Conservation (phyloP, 2,797 vertebrate species). For the Ispidina picta region DNA sequence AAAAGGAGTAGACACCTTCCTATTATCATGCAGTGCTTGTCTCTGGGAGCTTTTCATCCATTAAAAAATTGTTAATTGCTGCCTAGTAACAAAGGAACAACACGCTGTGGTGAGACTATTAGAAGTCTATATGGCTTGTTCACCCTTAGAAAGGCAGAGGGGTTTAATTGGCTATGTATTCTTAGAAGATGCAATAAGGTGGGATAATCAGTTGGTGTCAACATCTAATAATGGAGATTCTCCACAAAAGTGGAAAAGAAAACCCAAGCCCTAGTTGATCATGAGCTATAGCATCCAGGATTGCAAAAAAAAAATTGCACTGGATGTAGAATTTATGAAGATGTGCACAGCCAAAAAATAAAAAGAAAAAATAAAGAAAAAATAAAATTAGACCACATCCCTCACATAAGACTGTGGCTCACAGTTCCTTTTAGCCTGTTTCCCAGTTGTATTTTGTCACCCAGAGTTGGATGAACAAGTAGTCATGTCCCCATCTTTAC, state of each 20-base stretch:
- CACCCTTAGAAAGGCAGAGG: conserved; percentile 44
- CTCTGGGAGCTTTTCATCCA: conserved; percentile 64
- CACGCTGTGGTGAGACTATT: conserved; percentile 54
- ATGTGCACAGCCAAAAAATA: background rate
- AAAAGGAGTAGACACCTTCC: conserved; percentile 47
- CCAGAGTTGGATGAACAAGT: background rate
- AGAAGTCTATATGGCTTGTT: conserved; percentile 39
- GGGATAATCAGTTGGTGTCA: conserved; percentile 53
- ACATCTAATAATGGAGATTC: conserved; percentile 27
- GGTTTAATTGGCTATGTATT: conserved; percentile 67
- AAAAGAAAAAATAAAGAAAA: background rate
- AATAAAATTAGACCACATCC: background rate
- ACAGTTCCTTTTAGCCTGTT: background rate
- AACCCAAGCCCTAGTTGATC: conserved; percentile 2
- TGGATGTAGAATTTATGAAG: background rate
- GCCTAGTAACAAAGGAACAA: conserved; percentile 71
- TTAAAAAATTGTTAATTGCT: conserved; percentile 76
- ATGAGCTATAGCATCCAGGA: background rate
- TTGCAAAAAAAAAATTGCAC: background rate
- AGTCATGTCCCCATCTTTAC: background rate
- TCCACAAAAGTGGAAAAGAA: conserved; percentile 35
- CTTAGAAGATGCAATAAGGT: conserved; percentile 46
- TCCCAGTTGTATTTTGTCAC: background rate
- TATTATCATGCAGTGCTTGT: conserved; percentile 53
- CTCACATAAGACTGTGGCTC: background rate